A percentile compares a stretch with the other conserved stretches of the same genome.
phyloP scores from a whole-genome alignment of 2,797 vertebrate species.

The Clarias pachynema region DNA sequence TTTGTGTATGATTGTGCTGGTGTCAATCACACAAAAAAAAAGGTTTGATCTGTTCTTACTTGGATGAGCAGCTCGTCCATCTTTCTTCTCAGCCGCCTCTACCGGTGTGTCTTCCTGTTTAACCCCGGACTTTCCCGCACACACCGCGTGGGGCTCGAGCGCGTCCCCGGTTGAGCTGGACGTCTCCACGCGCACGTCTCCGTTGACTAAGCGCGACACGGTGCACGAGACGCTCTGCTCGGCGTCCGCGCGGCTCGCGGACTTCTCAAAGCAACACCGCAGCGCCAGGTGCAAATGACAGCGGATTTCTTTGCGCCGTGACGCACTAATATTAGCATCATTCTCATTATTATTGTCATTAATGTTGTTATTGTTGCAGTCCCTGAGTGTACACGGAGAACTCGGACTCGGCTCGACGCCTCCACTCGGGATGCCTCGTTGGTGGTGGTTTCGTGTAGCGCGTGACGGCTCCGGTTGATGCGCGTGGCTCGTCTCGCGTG shows the following conservation, averaged over 20 bases:
- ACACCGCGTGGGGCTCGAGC: background rate
- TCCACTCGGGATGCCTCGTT: too few relatives aligned
- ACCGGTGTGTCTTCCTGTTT: background rate
- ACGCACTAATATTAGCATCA: background rate
- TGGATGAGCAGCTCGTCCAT: conserved; percentile 5
- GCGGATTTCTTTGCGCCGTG: conserved; percentile 16
- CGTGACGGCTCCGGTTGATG: background rate
- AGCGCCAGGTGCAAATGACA: conserved; percentile 39
- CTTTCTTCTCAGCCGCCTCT: background rate
- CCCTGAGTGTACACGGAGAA: background rate
- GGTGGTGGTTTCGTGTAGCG: too few relatives aligned
- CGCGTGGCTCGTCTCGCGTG: background rate
- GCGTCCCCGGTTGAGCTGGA: background rate
- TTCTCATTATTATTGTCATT: too few relatives aligned
- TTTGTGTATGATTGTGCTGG: background rate
- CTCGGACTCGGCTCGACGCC: background rate
- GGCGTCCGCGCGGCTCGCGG: background rate
- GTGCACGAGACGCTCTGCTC: background rate
- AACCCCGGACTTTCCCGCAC: background rate
- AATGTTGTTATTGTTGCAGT: background rate
- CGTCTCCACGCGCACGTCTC: background rate
- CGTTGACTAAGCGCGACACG: conserved; percentile 7
- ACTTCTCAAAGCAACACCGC: conserved; percentile 3
- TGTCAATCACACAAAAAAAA: background rate
- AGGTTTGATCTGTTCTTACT: conserved; percentile 13